Evolutionary conservation across 2,888 invertebrate species (phyloP).

Genomic region (Nomada fabriciana): DNA sequence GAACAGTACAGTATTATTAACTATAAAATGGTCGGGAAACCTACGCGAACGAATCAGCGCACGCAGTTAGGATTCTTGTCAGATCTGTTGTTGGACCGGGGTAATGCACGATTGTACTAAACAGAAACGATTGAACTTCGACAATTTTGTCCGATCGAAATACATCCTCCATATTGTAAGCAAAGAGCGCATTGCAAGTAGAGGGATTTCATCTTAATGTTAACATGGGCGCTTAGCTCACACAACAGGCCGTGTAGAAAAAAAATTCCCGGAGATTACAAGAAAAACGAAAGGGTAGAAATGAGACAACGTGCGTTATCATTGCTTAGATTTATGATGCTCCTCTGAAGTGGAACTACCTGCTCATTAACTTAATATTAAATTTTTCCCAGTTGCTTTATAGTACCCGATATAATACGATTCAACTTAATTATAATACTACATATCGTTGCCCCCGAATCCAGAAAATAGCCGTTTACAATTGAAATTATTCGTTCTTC

Average conservation of each 20-base stretch:
- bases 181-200: background rate
- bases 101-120: background rate
- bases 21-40: conserved; percentile 71
- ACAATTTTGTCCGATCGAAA: background rate
- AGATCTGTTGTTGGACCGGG: background rate
- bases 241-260: background rate
- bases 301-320: conserved; percentile 27
- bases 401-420: conserved; percentile 15
- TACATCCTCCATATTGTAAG: no score
- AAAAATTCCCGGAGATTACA: conserved; percentile 22
- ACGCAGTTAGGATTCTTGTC: conserved; percentile 7
- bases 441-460: no score
- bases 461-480: no score
- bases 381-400: background rate
- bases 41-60: background rate
- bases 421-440: conserved; percentile 4
- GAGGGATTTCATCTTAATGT: background rate
- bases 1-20: conserved; percentile 77
- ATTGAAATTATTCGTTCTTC: no score
- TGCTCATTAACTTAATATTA: background rate
- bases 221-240: background rate
- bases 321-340: conserved; percentile 34
- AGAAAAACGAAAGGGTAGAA: conserved; percentile 42
- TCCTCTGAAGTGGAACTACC: conserved; percentile 58
- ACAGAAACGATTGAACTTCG: background rate